Base-by-base conservation (phyloP, 2,113 vertebrate genomes). In the Melanostigma gelatinosum region DNA sequence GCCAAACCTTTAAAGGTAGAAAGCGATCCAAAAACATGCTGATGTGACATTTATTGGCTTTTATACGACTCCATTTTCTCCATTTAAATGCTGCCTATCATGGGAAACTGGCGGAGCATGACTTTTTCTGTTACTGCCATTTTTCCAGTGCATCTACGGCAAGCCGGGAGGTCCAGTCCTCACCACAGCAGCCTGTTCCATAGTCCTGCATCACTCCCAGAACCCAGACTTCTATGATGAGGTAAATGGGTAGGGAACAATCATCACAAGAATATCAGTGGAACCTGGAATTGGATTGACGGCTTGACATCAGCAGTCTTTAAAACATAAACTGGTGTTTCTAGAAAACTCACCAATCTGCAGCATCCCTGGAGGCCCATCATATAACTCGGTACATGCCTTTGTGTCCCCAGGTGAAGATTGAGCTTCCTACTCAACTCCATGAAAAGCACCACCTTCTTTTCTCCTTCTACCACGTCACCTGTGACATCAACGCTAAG, bases 401-500 rank as follows among this genome's bases (percentile, higher is more conserved):
- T 1, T 46, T 72, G n/a, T 68, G n/a, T 50, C 92, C 91, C 84
- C 95, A 99, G 98, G 97, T 97, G 88, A 99, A 99, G 96, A 96
- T 99, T 83, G 98, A 99, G 91, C 96, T 99, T 63, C 98, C 98
- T 62, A 98, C 96, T 75, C 97, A 98, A 67, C 96, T 99, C 72
- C 97, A 98, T 76, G 97, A 97, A 93, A 99, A 98, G 92, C 98
- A 99, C 91, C 98, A 99, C 89, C 95, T 99, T 86, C 95, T 99
- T 73, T 99, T 99, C 95, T 98, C 97, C 86, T 99, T 99, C 93
- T 97, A 97, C 93, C 98, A 99, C 50, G 95, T 99, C 91, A 99
- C 97, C 65, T 99, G 98, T 93, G 98, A 99, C 94, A 98, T 99
- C 93, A 98, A 98, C 82, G 97, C 98, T 69, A 99, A 99, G 95